Evolutionary conservation across 2,113 vertebrate genomes (phyloP).

Genomic region (Scartelaos histophorus): DNA sequence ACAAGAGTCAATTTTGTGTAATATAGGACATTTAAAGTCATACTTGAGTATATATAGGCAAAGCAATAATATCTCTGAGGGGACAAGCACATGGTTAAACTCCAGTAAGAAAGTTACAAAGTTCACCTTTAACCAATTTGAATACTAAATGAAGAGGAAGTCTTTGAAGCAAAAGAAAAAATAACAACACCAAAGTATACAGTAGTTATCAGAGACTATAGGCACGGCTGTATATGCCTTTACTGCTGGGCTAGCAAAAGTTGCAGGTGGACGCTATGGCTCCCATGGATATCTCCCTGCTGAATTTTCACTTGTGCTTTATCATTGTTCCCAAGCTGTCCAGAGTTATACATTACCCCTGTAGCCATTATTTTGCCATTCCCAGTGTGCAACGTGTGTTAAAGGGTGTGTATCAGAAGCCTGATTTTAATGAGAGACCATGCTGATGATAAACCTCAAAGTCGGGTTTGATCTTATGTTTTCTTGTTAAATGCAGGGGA

Average conservation of each 20-base stretch:
- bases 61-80: no score
- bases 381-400: constrained; percentile 31
- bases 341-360: constrained; percentile 40
- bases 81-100: no score
- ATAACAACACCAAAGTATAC: constrained; percentile 27
- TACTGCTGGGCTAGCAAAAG: constrained; percentile 29
- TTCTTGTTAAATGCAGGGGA: constrained; percentile 16
- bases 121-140: no score
- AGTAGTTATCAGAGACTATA: constrained; percentile 6
- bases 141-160: not conserved
- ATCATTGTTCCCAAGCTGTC: constrained; percentile 46
- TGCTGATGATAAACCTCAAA: not conserved
- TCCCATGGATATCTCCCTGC: constrained; percentile 19
- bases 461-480: constrained; percentile 10
- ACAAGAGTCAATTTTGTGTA: no score
- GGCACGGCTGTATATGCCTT: constrained; percentile 8
- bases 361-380: constrained; percentile 27
- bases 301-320: constrained; percentile 40
- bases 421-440: constrained; percentile 22
- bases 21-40: no score
- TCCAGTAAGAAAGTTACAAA: no score
- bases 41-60: no score
- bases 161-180: constrained; percentile 16
- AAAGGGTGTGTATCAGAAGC: constrained; percentile 15
- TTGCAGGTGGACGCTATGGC: constrained; percentile 33